Evolutionary conservation across 2,797 vertebrate genomes (phyloP).

Genomic region (Anguilla obscura): DNA sequence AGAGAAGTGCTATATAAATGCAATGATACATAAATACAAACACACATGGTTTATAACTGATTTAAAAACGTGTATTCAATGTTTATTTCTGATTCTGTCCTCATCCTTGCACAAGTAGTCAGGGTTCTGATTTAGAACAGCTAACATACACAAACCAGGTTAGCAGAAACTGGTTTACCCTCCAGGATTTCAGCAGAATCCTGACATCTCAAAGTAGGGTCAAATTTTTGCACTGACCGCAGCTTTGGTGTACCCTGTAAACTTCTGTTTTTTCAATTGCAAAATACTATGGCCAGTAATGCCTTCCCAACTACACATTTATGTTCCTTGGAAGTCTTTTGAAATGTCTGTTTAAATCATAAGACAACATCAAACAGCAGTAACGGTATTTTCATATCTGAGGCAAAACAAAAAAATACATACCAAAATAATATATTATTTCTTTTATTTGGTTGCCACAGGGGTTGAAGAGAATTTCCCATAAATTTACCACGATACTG

Average conservation of each 20-base stretch:
- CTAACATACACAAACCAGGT: not conserved
- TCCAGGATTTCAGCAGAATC: not conserved
- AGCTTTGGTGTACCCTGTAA: not conserved
- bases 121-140: not conserved
- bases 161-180: not conserved
- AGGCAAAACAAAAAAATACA: not conserved
- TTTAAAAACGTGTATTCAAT: not conserved
- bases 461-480: conserved; percentile 17
- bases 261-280: too few species aligned
- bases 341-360: too few species aligned
- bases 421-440: not conserved
- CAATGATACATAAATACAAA: too few species aligned
- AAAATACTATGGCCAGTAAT: too few species aligned
- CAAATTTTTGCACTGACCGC: not conserved
- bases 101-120: not conserved
- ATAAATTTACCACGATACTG: conserved; percentile 27
- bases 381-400: not conserved
- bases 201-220: not conserved
- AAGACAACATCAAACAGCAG: not conserved
- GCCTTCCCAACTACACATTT: too few species aligned
- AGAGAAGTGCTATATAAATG: too few species aligned
- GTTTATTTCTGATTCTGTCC: not conserved
- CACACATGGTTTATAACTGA: not conserved
- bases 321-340: too few species aligned
- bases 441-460: conserved; percentile 28